Base-by-base conservation (phyloP, 1,140 invertebrate species). In the Galendromus occidentalis region DNA sequence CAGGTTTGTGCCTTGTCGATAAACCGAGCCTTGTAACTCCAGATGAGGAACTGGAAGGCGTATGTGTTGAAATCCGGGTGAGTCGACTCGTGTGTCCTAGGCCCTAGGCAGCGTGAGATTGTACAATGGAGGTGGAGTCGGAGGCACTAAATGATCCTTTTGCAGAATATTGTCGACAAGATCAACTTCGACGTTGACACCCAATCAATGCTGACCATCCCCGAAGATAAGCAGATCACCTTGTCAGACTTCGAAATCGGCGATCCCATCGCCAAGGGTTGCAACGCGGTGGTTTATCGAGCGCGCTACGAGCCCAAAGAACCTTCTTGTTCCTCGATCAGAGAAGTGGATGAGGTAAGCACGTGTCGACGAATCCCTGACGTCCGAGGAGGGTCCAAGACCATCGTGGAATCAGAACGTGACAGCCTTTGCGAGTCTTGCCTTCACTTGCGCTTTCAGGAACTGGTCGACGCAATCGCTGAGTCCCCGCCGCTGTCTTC, bases 271-370 rank as follows among this genome's bases (percentile, higher is more conserved):
- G 85, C 83, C 7, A 87, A 90, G 76, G 88, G 88, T 28, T 85
- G 85, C 73, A 86, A 84, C 69, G 87, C 85, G 44, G 86, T 84
- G 41, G 86, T 91, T 5, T 87, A 89, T 73, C 80, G 83, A 28
- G 85, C 85, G 44, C 78, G 75, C 69, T 75, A 78, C 66, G 33
- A 39, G 4, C 33, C 33, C 4, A 81, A 77, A 71, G 28, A 7
- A 25, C 33, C 33, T 9, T 39, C 33, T 9, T 39, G 33, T 39
- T 4, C 9, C 4, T 9, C 33, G 9, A 39, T 39, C 33, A 39
- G 9, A 9, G 33, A 39, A 9, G 33, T 6, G 33, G 33, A 39
- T 6, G 33, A 39, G 33, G 33, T 39, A 39, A 6, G 4, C 33
- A 39, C 33, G 9, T 39, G 33, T 39, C 33, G 33, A 39, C 9